Evolutionary conservation across 2,113 vertebrate genomes (phyloP), one percentile per base, ranked within the genome.

Genomic region (Ondatra zibethicus): DNA sequence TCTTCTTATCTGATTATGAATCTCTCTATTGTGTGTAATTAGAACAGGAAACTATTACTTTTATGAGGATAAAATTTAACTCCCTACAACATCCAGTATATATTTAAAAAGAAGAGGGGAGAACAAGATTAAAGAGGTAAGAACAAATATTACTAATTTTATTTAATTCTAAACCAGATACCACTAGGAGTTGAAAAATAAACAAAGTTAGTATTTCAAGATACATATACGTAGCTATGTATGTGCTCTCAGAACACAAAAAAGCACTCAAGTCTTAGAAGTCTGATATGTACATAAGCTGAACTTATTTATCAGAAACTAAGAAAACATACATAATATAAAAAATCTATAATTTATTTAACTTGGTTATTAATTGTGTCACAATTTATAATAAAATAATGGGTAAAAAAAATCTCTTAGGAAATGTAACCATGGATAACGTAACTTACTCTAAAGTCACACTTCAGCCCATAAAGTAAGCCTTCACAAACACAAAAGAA

Each of bases 261-360:
- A 95, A 94, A 95, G 19, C 70, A 95, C 42, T 58, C 29, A 93
- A 82, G 31, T 81, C 10, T 95, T 85, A 91, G 10, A 92, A 27
- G 16, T 92, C 89, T 78, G 19, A 47, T 45, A 80, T 31, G 17
- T 14, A 91, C 76, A 13, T 55, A 96, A 92, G 65, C 3, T 73
- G 29, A 80, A 91, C 93, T 84, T 94, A 47, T 68, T 88, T 93
- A 86, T 91, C 47, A 92, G 61, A 88, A 95, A 87, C 58, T 90
- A 89, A 88, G n/a, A 96, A 78, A 87, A 95, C 91, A 84, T 90
- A 58, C 55, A 21, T 4, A 95, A 68, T 50, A 90, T 93, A 94
- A 78, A 90, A 7, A 91, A 77, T 91, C 33, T 86, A 29, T 55
- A 92, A 92, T 91, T 82, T 94, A 93, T 61, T 91, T 93, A 94